A percentile compares a stretch with the other conserved stretches of the same genome.
These are phyloP conservation scores for Octomys mimax DNA, from an alignment of 2,797 vertebrate genomes.

Conservation along the genomic window DNA sequence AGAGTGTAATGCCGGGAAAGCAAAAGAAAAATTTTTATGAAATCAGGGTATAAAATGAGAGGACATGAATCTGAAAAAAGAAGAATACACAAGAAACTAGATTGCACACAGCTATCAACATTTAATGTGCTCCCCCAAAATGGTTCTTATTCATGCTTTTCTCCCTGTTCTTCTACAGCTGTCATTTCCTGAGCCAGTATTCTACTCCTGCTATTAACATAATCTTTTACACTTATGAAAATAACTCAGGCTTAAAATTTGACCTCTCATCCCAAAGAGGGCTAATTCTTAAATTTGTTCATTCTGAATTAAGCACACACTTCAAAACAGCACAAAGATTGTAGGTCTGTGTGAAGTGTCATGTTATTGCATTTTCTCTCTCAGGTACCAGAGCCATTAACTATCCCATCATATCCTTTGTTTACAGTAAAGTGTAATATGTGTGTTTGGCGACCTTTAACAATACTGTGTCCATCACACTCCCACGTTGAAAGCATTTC, in stretches of 20 bases:
- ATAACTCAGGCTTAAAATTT: slow-evolving; percentile 44
- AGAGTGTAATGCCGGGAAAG: not conserved
- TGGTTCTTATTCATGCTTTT: not conserved
- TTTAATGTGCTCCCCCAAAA: not conserved
- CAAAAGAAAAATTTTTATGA: not conserved
- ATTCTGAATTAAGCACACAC: slow-evolving; percentile 43
- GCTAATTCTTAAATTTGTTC: slow-evolving; percentile 40
- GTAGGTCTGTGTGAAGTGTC: not conserved
- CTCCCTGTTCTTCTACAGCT: not conserved
- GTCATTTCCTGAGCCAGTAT: not conserved
- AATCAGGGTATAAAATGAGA: not conserved
- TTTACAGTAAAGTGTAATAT: slow-evolving; percentile 31
- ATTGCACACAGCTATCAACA: no score
- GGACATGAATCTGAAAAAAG: not conserved
- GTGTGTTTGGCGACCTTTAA: slow-evolving; percentile 64
- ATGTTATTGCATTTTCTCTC: not conserved
- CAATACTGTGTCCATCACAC: not conserved
- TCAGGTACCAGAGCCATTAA: slow-evolving; percentile 1
- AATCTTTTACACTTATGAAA: slow-evolving; percentile 11
- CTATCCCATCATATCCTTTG: not conserved
- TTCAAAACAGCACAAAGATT: not conserved
- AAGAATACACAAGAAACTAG: not conserved
- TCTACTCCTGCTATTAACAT: not conserved
- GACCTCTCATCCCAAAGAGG: not conserved
- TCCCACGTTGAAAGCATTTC: slow-evolving; percentile 59